These are phyloP conservation scores for Oncorhynchus nerka DNA, from an alignment of 2,113 vertebrate species.

Conservation along the genomic window DNA sequence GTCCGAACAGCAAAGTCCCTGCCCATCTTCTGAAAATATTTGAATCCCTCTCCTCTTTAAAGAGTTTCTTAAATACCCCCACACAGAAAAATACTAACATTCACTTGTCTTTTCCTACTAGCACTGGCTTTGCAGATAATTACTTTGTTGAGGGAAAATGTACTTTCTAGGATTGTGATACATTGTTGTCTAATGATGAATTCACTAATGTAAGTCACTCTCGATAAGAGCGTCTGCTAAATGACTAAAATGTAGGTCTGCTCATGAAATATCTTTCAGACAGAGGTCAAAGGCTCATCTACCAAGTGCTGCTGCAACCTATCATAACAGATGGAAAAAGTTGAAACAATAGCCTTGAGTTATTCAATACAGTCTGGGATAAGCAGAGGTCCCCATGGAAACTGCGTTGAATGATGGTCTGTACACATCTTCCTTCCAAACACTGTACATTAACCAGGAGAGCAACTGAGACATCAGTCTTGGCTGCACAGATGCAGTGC, in stretches of 20 bases:
- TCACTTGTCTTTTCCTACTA: too few relatives aligned
- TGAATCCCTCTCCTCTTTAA: too few relatives aligned
- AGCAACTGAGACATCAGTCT: slow-evolving; percentile 30
- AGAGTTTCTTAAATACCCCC: too few relatives aligned
- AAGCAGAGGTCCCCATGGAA: slow-evolving; percentile 50
- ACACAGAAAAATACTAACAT: too few relatives aligned
- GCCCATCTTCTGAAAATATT: too few relatives aligned
- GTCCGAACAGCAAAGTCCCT: too few relatives aligned
- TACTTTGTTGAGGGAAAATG: too few relatives aligned
- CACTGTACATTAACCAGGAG: slow-evolving; percentile 33
- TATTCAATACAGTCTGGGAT: slow-evolving; percentile 45
- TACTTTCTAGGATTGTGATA: too few relatives aligned
- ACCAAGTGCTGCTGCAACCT: slow-evolving; percentile 28
- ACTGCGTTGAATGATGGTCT: slow-evolving; percentile 6
- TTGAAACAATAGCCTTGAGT: slow-evolving; percentile 42
- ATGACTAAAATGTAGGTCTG: background rate
- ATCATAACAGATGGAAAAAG: slow-evolving; percentile 34
- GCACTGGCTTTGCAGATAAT: too few relatives aligned
- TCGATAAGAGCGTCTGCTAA: too few relatives aligned
- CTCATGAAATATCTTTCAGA: background rate
- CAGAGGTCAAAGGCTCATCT: slow-evolving; percentile 17
- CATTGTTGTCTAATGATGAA: too few relatives aligned
- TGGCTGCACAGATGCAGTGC: slow-evolving; percentile 7
- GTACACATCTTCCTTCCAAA: background rate
- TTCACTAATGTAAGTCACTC: too few relatives aligned